These are phyloP conservation scores for Rhogogaster chlorosoma DNA, from an alignment of 2,888 invertebrate genomes.

Conservation along the genomic window DNA sequence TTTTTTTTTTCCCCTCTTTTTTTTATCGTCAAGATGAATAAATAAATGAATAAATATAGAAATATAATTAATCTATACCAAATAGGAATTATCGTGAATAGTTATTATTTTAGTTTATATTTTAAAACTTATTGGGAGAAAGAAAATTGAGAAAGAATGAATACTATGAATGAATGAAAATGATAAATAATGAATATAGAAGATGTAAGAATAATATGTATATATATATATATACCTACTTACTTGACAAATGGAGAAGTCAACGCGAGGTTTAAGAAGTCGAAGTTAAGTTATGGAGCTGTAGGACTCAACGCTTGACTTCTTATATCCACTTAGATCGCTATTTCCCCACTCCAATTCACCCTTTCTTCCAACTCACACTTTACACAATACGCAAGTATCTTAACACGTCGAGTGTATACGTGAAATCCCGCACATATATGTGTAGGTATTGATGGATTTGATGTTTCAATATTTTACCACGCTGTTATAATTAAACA, in stretches of 20 bases:
- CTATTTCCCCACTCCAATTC: background rate
- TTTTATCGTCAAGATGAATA: background rate
- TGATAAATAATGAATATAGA: background rate
- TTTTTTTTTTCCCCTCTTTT: background rate
- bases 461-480: background rate
- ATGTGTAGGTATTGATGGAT: background rate
- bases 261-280: slow-evolving; percentile 14
- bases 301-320: slow-evolving; percentile 29
- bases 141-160: no score
- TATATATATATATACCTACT: background rate
- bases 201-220: background rate
- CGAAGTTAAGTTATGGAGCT: slow-evolving; percentile 35
- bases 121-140: no score
- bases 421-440: background rate
- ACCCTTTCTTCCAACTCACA: slow-evolving; percentile 3
- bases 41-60: no score
- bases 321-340: slow-evolving; percentile 40
- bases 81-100: no score
- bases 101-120: no score
- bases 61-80: no score
- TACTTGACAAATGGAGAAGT: background rate
- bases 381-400: background rate
- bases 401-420: background rate
- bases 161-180: background rate
- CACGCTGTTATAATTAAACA: background rate